phyloP scores from a whole-genome alignment of 2,113 vertebrate species.

The Lutjanus erythropterus region DNA sequence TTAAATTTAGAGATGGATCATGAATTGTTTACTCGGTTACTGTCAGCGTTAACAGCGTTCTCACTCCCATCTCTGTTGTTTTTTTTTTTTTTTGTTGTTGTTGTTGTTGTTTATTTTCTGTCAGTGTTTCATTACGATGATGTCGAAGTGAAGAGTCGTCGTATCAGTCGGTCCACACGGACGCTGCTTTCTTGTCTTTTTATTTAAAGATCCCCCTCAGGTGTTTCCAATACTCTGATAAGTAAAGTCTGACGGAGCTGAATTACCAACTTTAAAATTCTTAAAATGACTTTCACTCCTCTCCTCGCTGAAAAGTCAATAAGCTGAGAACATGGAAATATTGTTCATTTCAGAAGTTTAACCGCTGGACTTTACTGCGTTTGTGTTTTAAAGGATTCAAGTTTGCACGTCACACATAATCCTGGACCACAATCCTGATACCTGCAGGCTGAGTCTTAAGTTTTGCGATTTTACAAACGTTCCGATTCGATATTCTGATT shows the following conservation, averaged over 20 bases:
- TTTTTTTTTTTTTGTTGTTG: no score
- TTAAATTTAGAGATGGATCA: constrained; percentile 39
- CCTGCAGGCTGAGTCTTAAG: no score
- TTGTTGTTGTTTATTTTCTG: constrained; percentile 5
- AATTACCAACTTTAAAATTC: neutral
- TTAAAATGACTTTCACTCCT: neutral
- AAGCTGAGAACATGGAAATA: neutral
- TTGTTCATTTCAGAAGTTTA: neutral
- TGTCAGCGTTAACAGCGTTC: neutral
- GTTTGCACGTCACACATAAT: neutral
- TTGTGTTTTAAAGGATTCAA: no score
- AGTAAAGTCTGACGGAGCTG: no score
- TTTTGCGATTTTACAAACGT: no score
- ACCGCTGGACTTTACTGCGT: neutral
- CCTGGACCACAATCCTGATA: neutral
- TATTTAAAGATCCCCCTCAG: neutral
- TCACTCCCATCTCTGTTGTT: neutral
- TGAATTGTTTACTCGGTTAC: constrained; percentile 52
- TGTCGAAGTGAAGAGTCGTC: constrained; percentile 17
- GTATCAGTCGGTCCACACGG: neutral
- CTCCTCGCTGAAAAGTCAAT: neutral
- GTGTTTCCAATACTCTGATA: neutral
- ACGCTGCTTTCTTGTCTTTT: neutral
- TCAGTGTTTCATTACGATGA: neutral
- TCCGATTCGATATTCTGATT: no score